A percentile compares a stretch with the other conserved stretches of the same genome.
These are phyloP conservation scores for Trissonchulus latispiculum DNA, from an alignment of 2,888 invertebrate species.

Conservation along the genomic window DNA sequence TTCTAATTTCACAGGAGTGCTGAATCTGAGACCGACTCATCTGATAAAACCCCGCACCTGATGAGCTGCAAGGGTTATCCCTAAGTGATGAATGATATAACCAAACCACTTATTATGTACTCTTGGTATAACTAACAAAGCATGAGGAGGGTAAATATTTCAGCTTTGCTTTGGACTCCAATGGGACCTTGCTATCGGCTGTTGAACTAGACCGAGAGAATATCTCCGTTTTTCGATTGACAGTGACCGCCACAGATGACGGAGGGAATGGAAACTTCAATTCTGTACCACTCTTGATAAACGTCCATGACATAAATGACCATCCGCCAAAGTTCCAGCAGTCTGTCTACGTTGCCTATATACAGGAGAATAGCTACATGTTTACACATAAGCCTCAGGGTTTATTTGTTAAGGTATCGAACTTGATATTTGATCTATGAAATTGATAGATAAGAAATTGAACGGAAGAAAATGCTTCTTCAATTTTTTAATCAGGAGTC, in stretches of 20 bases:
- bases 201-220: constrained; percentile 62
- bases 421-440: no score
- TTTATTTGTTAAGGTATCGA: constrained; percentile 16
- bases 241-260: constrained; percentile 79
- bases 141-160: no score
- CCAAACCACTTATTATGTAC: no score
- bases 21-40: no score
- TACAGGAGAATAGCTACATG: constrained; percentile 18
- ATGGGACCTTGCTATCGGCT: constrained; percentile 39
- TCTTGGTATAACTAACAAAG: no score
- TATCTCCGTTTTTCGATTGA: constrained; percentile 68
- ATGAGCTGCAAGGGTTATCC: no score
- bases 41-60: no score
- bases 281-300: constrained; percentile 74
- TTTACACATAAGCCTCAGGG: constrained; percentile 16
- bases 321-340: constrained; percentile 28
- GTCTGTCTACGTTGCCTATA: constrained; percentile 21
- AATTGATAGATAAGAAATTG: no score
- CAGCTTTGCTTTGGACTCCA: constrained; percentile 30
- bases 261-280: constrained; percentile 62
- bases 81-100: no score
- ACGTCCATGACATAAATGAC: constrained; percentile 63
- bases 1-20: no score
- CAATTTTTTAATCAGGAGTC: no score
- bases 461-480: no score